A percentile compares a stretch with the other conserved stretches of the same genome.
Evolutionary conservation across 2,113 vertebrate genomes (phyloP).

Genomic region (Ochotona princeps): DNA sequence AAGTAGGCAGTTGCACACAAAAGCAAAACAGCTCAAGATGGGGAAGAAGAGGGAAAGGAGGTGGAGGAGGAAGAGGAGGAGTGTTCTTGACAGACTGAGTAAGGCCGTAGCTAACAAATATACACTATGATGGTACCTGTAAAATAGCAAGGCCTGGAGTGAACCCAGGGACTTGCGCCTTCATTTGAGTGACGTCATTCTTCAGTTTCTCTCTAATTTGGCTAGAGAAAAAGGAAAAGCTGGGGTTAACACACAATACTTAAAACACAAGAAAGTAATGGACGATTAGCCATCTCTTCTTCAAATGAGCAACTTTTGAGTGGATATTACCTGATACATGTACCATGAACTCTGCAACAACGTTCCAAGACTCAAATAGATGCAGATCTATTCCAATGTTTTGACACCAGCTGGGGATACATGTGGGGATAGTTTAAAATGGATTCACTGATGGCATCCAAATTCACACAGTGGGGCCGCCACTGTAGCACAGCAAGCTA

Average conservation of each 20-base stretch:
- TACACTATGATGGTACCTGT: slow-evolving; percentile 87
- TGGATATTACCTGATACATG: background rate
- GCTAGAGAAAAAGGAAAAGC: slow-evolving; percentile 80
- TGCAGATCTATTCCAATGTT: background rate
- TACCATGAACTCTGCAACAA: background rate
- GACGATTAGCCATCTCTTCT: slow-evolving; percentile 1
- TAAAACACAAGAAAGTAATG: slow-evolving; percentile 3
- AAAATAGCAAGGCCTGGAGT: slow-evolving; percentile 95
- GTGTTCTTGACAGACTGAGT: background rate
- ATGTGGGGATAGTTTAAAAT: background rate
- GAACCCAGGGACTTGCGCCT: slow-evolving; percentile 90
- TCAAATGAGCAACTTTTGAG: background rate
- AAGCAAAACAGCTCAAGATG: background rate
- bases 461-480: background rate
- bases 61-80: background rate
- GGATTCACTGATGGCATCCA: background rate
- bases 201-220: slow-evolving; percentile 93
- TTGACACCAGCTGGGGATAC: background rate
- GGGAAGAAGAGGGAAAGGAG: background rate
- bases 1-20: background rate
- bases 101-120: background rate
- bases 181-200: slow-evolving; percentile 92
- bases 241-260: slow-evolving; percentile 57
- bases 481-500: no score
- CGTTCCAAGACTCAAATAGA: background rate